phyloP scores from a whole-genome alignment of 2,888 invertebrate species.

The Harmothoe impar region DNA sequence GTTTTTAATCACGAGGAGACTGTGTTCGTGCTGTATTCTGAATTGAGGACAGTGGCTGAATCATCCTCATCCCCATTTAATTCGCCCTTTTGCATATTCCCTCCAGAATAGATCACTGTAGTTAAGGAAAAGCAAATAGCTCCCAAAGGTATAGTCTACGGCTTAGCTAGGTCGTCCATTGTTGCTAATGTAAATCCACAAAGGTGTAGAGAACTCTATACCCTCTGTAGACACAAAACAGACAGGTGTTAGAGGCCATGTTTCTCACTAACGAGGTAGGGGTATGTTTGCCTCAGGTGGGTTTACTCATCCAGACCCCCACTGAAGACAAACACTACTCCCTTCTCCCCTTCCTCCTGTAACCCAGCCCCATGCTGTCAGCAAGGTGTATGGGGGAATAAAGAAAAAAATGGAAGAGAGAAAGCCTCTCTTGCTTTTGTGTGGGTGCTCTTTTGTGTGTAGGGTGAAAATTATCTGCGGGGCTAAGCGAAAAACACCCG shows the following conservation, averaged over 20 bases:
- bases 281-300: not conserved
- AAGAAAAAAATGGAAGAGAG: not conserved
- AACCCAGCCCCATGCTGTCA: not conserved
- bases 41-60: not conserved
- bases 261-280: constrained; percentile 10
- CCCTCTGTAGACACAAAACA: not conserved
- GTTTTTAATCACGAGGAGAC: not conserved
- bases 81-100: too few species aligned
- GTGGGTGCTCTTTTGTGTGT: not conserved
- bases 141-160: too few species aligned
- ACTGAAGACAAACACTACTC: not conserved
- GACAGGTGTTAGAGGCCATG: not conserved
- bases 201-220: not conserved
- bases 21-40: not conserved
- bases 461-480: not conserved
- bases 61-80: not conserved
- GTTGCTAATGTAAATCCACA: constrained; percentile 7
- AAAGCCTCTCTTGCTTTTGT: constrained; percentile 19
- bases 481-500: not conserved
- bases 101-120: too few species aligned
- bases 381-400: not conserved
- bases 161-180: not conserved
- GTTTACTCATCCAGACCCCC: not conserved
- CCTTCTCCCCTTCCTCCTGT: constrained; percentile 3
- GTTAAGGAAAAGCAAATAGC: too few species aligned